Conservation (phyloP, 92 coral and sea anemone species). For the Epizoanthus fatuus region DNA sequence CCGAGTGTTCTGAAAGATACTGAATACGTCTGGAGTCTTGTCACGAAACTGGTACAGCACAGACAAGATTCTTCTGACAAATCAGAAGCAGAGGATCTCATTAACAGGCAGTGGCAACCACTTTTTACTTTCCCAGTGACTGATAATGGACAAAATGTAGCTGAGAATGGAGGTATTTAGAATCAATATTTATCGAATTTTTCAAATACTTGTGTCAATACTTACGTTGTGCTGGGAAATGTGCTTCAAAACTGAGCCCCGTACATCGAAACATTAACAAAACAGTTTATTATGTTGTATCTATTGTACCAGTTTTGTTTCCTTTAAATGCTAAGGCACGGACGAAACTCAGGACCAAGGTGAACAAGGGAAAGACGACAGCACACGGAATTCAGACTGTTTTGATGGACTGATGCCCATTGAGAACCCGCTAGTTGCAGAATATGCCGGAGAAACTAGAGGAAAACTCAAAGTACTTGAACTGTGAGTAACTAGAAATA, state of each 20-base stretch:
- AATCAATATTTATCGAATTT: no score
- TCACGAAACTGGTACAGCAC: conserved; percentile 1
- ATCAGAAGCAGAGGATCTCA: background rate
- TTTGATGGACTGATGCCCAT: conserved; percentile 45
- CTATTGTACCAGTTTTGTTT: background rate
- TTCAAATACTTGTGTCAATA: no score
- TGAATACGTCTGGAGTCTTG: conserved; percentile 14
- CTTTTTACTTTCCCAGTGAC: conserved; percentile 16
- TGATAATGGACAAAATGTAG: background rate
- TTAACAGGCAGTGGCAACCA: conserved; percentile 1
- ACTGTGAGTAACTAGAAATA: conserved; percentile 5
- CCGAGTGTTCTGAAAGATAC: conserved; percentile 21
- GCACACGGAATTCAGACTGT: background rate
- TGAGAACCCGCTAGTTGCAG: background rate
- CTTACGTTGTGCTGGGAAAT: no score
- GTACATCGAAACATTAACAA: background rate
- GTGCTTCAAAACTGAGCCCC: background rate
- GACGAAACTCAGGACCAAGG: background rate
- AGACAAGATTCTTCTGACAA: background rate
- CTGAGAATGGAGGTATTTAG: conserved; percentile 1
- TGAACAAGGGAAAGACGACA: background rate
- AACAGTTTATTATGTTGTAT: background rate
- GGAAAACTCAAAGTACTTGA: conserved; percentile 16
- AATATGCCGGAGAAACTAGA: conserved; percentile 27
- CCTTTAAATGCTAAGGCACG: background rate